Evolutionary conservation across 2,888 invertebrate species (phyloP).

Genomic region (Agrochola macilenta): DNA sequence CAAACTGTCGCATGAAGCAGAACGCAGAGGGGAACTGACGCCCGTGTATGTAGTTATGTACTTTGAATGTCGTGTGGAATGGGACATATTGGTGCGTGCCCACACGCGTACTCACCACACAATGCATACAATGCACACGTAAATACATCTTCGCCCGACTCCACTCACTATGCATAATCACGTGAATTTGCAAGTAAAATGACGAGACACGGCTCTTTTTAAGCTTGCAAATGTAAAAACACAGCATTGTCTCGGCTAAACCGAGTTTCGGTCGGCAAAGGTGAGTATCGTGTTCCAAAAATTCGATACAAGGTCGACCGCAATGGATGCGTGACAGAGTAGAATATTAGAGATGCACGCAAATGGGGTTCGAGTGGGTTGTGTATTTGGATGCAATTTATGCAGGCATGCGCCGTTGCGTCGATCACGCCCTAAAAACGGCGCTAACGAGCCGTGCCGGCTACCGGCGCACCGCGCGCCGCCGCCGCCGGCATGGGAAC

Average conservation of each 20-base stretch:
- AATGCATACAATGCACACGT: conserved; percentile 86
- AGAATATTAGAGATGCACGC: conserved; percentile 65
- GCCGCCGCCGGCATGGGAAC: conserved; percentile 80
- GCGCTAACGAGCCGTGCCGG: conserved; percentile 83
- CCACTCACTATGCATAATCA: conserved; percentile 87
- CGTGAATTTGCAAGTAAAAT: conserved; percentile 88
- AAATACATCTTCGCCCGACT: conserved; percentile 85
- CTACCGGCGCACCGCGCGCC: conserved; percentile 65
- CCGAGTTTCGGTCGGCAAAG: conserved; percentile 69
- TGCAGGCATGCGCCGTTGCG: conserved; percentile 87
- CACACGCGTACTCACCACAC: conserved; percentile 78
- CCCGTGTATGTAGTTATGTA: conserved; percentile 11
- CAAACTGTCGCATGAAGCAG: conserved; percentile 74
- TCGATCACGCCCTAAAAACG: conserved; percentile 89
- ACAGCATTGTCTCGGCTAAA: conserved; percentile 78
- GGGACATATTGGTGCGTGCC: conserved; percentile 79
- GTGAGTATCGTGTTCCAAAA: conserved; percentile 74
- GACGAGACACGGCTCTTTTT: conserved; percentile 84
- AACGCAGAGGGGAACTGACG: conserved; percentile 75
- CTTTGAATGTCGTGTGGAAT: conserved; percentile 58
- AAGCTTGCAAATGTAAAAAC: conserved; percentile 84
- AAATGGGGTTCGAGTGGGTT: conserved; percentile 73
- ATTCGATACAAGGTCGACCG: conserved; percentile 81
- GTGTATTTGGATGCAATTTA: conserved; percentile 84
- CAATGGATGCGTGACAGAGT: conserved; percentile 65